Percentiles rank a stretch among this genome's conserved stretches.
Evolutionary conservation across 2,888 invertebrate genomes (phyloP).

Genomic region (Tenthredo amoena): DNA sequence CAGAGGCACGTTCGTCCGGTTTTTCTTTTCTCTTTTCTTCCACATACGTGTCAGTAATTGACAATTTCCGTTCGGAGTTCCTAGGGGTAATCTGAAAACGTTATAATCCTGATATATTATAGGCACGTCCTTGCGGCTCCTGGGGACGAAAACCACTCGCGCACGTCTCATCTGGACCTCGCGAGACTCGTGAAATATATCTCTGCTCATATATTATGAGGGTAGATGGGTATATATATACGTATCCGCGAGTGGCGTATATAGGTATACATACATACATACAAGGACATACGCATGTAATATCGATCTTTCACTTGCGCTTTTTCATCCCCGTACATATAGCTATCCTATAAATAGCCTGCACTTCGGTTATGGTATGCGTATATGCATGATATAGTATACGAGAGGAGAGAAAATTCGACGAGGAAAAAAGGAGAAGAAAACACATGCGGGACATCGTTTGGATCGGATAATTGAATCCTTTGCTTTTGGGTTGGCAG

Average conservation of each 20-base stretch:
- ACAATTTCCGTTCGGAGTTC: not conserved
- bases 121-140: not conserved
- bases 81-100: conserved; percentile 1
- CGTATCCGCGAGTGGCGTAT: not conserved
- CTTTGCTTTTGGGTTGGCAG: not conserved
- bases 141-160: not conserved
- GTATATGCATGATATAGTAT: not conserved
- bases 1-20: not conserved
- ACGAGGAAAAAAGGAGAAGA: not conserved
- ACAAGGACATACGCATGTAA: not conserved
- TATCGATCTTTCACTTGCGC: not conserved
- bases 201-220: not conserved
- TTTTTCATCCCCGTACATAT: not conserved
- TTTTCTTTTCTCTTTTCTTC: not conserved
- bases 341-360: not conserved
- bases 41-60: not conserved
- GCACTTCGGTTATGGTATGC: not conserved
- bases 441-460: not conserved
- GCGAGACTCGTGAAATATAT: not conserved
- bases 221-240: not conserved
- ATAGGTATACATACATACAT: too few relatives aligned
- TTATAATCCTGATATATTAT: conserved; percentile 8
- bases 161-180: not conserved
- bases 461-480: not conserved
- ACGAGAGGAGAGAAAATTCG: not conserved